Base-by-base conservation (phyloP, 2,888 invertebrate genomes). In the Epinotia brunnichana region DNA sequence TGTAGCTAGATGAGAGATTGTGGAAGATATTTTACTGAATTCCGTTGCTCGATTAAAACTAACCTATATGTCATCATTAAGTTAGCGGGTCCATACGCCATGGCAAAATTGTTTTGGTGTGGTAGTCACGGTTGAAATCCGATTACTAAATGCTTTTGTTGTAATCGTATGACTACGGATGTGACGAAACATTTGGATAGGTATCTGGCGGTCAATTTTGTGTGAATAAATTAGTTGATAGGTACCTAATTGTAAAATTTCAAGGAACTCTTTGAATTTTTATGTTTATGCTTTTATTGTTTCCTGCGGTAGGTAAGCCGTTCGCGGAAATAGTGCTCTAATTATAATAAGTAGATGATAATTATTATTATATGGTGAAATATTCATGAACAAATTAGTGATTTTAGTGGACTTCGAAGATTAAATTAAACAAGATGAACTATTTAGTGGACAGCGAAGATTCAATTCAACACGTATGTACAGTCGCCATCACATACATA, bases 101-200 rank as follows among this genome's bases (percentile, higher is more conserved):
- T 69, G 54, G 53, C 24, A 39, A 61, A 41, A 57, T 64, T 60
- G 41, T 54, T 69, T 64, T 51, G 48, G 53, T 68, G 39, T 39
- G 53, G 59, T 59, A 63, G 80, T 76, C 75, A 78, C 78, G 81
- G 72, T 78, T 69, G 59, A 63, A 44, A 74, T 54, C 17, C 75
- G 54, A 62, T 75, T 72, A 76, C 76, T 76, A 76, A 76, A 73
- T 64, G 64, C 70, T 76, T 77, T 80, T 79, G 78, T 79, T 76
- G 77, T 76, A 70, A 76, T 74, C 57, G 48, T 57, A 44, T 51
- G 77, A 76, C 75, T 76, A 76, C 82, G 85, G 84, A 85, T 83
- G 79, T 85, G 85, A 83, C 81, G 83, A 82, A 79, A 84, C 69
- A 76, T 76, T 73, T 74, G 70, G 75, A 76, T 77, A 72, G 29